Evolutionary conservation across 2,797 vertebrate species (phyloP).

Genomic region (Borostomias antarcticus): DNA sequence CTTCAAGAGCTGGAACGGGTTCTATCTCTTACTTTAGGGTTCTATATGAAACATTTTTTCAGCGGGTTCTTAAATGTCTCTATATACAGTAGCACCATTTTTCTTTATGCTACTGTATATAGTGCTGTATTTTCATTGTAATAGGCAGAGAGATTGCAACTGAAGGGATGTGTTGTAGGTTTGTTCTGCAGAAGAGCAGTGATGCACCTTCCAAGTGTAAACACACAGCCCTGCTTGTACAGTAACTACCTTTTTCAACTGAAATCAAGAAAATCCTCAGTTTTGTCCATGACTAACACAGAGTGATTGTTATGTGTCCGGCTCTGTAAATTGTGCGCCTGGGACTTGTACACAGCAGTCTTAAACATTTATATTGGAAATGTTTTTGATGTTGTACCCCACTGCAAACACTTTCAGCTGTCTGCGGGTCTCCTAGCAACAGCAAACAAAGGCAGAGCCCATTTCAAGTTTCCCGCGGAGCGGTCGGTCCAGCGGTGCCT

Average conservation of each 20-base stretch:
- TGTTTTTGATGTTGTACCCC: constrained; percentile 83
- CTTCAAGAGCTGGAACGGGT: too few species aligned
- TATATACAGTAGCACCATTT: not conserved
- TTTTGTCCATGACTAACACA: constrained; percentile 50
- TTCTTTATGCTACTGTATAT: not conserved
- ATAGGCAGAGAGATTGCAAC: not conserved
- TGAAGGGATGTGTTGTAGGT: not conserved
- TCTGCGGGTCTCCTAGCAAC: constrained; percentile 83
- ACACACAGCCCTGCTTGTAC: constrained; percentile 32
- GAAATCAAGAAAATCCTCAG: constrained; percentile 35
- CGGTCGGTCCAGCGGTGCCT: constrained; percentile 73
- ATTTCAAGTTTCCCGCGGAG: constrained; percentile 84
- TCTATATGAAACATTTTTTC: too few species aligned
- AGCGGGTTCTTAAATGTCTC: not conserved
- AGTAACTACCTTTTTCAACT: constrained; percentile 34
- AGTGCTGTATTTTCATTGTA: not conserved
- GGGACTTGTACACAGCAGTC: constrained; percentile 71
- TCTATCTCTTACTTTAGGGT: too few species aligned
- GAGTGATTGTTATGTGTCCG: constrained; percentile 60
- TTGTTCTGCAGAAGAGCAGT: constrained; percentile 11
- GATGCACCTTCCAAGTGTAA: constrained; percentile 21
- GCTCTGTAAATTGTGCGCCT: constrained; percentile 68
- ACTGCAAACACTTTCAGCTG: constrained; percentile 82
- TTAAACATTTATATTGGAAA: constrained; percentile 83
- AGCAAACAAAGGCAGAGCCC: constrained; percentile 84